These are phyloP conservation scores for Micropoecilia bifurca DNA, from an alignment of 2,797 vertebrate genomes.

Conservation along the genomic window DNA sequence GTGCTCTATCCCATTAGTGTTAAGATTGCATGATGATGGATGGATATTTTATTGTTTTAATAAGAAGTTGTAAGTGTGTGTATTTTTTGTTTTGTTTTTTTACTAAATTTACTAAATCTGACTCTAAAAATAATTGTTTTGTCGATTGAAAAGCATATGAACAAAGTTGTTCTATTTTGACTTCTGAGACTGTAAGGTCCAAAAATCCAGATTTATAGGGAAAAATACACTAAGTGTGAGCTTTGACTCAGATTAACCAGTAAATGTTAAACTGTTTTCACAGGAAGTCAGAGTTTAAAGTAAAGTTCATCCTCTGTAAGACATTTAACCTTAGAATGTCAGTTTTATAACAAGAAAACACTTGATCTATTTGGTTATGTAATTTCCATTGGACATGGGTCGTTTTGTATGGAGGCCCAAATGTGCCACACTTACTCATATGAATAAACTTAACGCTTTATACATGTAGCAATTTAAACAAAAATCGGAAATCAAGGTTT, in stretches of 20 bases:
- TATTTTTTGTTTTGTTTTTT: neutral
- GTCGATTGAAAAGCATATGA: neutral
- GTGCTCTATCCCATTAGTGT: too few relatives aligned
- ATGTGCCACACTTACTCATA: neutral
- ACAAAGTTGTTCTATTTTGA: neutral
- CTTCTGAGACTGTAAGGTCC: neutral
- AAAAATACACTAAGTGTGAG: neutral
- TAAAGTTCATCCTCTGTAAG: neutral
- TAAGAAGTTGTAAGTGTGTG: neutral
- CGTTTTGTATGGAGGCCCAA: neutral
- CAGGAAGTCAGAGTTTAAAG: neutral
- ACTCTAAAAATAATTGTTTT: neutral
- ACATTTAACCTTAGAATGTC: neutral
- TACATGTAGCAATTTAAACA: neutral
- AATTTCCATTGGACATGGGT: neutral
- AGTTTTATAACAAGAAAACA: neutral
- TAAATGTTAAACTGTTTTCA: neutral
- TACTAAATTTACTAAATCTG: neutral
- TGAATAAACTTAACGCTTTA: neutral
- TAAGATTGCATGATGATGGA: too few relatives aligned
- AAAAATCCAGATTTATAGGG: neutral
- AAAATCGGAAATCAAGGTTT: neutral
- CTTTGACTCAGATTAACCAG: neutral
- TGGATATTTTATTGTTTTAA: neutral
- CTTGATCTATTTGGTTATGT: neutral